phyloP scores from a whole-genome alignment of 2,888 invertebrate species.

The Busseola fusca region DNA sequence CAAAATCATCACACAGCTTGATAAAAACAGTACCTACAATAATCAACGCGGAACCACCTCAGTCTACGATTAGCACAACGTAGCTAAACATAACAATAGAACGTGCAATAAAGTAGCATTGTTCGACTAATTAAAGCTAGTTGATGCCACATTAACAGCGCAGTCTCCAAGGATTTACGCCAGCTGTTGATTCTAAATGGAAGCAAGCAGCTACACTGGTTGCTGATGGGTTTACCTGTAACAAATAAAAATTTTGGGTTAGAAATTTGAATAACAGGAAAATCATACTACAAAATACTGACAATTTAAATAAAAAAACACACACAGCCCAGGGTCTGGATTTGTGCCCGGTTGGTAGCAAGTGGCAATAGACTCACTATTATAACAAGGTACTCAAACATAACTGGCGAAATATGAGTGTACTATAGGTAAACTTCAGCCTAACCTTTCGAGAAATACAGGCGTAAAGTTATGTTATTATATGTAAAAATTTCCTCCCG shows the following conservation, averaged over 20 bases:
- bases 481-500: not conserved
- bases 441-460: not conserved
- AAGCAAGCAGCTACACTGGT: constrained; percentile 21
- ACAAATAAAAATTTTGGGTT: constrained; percentile 49
- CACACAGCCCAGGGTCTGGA: not conserved
- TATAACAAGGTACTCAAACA: not conserved
- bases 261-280: constrained; percentile 2
- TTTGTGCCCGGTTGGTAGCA: not conserved
- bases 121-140: constrained; percentile 56
- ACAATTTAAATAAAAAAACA: not conserved
- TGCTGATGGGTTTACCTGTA: constrained; percentile 61
- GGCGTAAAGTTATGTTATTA: not conserved
- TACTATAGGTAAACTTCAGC: not conserved
- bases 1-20: not conserved
- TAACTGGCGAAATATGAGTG: not conserved
- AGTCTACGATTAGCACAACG: constrained; percentile 56
- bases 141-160: constrained; percentile 36
- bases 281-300: not conserved
- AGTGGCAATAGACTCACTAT: not conserved
- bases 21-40: constrained; percentile 28
- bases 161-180: constrained; percentile 32
- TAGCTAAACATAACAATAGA: constrained; percentile 60
- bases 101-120: constrained; percentile 67
- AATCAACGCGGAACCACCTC: constrained; percentile 29
- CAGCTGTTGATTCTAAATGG: constrained; percentile 35